These are phyloP conservation scores for Macroramphosus scolopax DNA, from an alignment of 2,797 vertebrate genomes.

Conservation along the genomic window DNA sequence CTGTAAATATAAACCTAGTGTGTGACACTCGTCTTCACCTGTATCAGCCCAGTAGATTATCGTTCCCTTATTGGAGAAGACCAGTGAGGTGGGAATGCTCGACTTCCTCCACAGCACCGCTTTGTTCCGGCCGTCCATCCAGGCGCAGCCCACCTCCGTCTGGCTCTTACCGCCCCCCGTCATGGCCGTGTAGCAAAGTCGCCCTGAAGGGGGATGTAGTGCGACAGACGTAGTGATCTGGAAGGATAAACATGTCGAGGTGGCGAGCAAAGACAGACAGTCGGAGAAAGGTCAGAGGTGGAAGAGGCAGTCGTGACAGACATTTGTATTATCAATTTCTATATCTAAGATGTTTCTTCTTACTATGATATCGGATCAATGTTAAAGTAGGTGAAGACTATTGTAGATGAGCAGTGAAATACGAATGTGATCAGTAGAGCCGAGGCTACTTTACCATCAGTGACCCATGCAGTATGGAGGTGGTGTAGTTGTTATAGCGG, in stretches of 20 bases:
- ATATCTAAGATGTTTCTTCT: too few relatives aligned
- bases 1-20: too few relatives aligned
- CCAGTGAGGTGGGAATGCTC: conserved; percentile 75
- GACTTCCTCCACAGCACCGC: conserved; percentile 79
- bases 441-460: conserved; percentile 60
- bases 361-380: too few relatives aligned
- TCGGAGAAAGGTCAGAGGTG: not conserved
- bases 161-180: not conserved
- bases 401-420: too few relatives aligned
- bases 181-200: conserved; percentile 81
- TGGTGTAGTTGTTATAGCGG: conserved; percentile 55
- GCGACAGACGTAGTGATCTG: conserved; percentile 74
- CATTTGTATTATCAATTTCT: too few relatives aligned
- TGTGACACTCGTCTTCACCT: conserved; percentile 69
- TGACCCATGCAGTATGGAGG: conserved; percentile 68
- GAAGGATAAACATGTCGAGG: too few relatives aligned
- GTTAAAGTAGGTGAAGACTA: too few relatives aligned
- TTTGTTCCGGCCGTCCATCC: conserved; percentile 84
- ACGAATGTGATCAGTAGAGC: too few relatives aligned
- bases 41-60: conserved; percentile 88
- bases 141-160: conserved; percentile 75
- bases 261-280: too few relatives aligned
- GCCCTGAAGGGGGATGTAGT: conserved; percentile 77
- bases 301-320: too few relatives aligned
- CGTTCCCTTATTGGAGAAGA: conserved; percentile 75